Percentiles rank a stretch among this genome's conserved stretches.
phyloP scores from a whole-genome alignment of 2,888 invertebrate species.

The Eupeodes luniger region DNA sequence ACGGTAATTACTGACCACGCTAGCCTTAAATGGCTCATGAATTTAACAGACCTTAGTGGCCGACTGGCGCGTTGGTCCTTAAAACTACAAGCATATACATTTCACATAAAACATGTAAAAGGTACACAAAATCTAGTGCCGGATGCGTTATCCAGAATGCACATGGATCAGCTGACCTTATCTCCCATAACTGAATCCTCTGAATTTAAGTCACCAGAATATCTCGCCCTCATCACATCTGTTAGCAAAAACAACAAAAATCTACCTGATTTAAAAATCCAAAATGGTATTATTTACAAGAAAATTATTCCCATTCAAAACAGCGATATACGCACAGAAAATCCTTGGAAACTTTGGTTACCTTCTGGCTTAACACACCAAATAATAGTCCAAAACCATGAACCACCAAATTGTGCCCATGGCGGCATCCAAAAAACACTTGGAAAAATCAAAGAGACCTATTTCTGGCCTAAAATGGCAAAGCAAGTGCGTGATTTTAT shows the following conservation, averaged over 20 bases:
- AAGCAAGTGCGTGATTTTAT: background rate
- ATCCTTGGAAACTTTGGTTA: background rate
- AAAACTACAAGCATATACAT: background rate
- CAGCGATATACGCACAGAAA: background rate
- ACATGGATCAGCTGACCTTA: slow-evolving; percentile 1
- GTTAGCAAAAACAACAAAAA: background rate
- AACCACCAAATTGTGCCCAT: background rate
- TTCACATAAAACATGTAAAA: slow-evolving; percentile 4
- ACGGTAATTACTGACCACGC: slow-evolving; percentile 5
- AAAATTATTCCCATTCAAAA: background rate
- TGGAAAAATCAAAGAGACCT: background rate
- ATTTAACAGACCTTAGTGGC: slow-evolving; percentile 1
- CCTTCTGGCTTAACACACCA: background rate
- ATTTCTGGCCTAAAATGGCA: background rate
- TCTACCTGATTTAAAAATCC: background rate
- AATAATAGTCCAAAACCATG: background rate
- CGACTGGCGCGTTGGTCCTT: slow-evolving; percentile 15
- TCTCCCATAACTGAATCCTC: background rate
- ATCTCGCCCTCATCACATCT: background rate
- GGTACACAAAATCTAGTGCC: slow-evolving; percentile 9
- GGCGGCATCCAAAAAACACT: background rate
- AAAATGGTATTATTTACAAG: slow-evolving; percentile 2
- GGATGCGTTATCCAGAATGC: slow-evolving; percentile 5
- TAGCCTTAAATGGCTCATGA: background rate
- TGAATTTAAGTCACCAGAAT: background rate